These are phyloP conservation scores for Gasterosteus aculeatus DNA, from an alignment of 2,113 vertebrate genomes.

Conservation along the genomic window DNA sequence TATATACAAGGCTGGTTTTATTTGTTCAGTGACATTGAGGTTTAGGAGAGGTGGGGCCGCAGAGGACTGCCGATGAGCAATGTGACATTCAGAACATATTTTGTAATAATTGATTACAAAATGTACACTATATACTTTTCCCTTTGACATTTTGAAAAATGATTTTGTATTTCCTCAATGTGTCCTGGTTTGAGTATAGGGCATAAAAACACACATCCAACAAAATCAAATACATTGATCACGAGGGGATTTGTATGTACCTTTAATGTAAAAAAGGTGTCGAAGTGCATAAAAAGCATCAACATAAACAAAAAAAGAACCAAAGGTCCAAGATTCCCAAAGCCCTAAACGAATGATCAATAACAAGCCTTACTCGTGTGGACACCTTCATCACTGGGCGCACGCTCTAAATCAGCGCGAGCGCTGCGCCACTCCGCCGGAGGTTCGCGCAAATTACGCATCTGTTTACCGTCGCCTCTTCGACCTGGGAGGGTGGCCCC, in stretches of 20 bases:
- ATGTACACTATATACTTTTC: not conserved
- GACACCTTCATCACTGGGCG: not conserved
- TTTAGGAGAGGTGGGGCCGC: not conserved
- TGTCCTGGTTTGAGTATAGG: not conserved
- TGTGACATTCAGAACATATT: not conserved
- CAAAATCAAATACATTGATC: not conserved
- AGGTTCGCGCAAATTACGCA: slow-evolving; percentile 26
- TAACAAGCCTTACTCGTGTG: not conserved
- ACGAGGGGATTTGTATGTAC: too few relatives aligned
- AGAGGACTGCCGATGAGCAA: not conserved
- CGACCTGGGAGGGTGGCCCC: slow-evolving; percentile 20
- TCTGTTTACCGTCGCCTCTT: slow-evolving; percentile 38
- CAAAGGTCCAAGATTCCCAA: too few relatives aligned
- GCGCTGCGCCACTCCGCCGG: not conserved
- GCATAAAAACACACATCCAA: too few relatives aligned
- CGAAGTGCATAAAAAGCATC: not conserved
- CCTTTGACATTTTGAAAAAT: not conserved
- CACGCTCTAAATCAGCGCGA: not conserved
- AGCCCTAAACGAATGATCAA: not conserved
- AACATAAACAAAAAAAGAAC: not conserved
- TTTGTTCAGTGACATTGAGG: slow-evolving; percentile 16
- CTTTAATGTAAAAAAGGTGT: too few relatives aligned
- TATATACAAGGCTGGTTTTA: slow-evolving; percentile 11
- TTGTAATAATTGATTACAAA: not conserved
- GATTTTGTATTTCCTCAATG: not conserved